These are phyloP conservation scores for Notothenia rossii DNA, from an alignment of 2,113 vertebrate genomes.

Conservation along the genomic window DNA sequence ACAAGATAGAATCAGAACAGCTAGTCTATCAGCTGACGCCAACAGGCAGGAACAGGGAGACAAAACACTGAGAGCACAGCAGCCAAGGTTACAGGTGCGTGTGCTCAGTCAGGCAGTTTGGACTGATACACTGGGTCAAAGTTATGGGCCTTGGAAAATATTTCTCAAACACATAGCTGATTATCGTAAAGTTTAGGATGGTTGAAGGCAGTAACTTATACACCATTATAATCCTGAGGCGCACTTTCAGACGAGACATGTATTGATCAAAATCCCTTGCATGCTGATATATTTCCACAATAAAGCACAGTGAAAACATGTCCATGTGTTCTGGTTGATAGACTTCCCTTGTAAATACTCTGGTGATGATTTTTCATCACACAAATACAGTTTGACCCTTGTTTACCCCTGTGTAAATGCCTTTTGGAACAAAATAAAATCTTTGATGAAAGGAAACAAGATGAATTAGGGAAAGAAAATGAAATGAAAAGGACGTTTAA, in stretches of 20 bases:
- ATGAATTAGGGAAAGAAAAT: background rate
- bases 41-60: too few relatives aligned
- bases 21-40: too few relatives aligned
- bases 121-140: too few relatives aligned
- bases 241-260: background rate
- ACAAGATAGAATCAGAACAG: too few relatives aligned
- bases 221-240: too few relatives aligned
- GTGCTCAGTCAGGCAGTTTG: too few relatives aligned
- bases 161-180: too few relatives aligned
- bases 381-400: background rate
- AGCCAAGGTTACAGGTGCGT: too few relatives aligned
- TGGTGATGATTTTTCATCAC: background rate
- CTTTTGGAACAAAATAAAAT: background rate
- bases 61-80: too few relatives aligned
- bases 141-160: too few relatives aligned
- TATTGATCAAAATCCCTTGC: slow-evolving; percentile 22
- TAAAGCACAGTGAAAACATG: background rate
- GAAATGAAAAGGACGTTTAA: background rate
- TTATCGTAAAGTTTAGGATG: background rate
- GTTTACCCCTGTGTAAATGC: background rate
- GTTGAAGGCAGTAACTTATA: background rate
- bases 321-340: slow-evolving; percentile 23
- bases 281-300: background rate
- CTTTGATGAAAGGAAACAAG: background rate
- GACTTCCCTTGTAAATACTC: slow-evolving; percentile 32